Evolutionary conservation across 2,888 invertebrate species (phyloP).

Genomic region (Conops quadrifasciatus): DNA sequence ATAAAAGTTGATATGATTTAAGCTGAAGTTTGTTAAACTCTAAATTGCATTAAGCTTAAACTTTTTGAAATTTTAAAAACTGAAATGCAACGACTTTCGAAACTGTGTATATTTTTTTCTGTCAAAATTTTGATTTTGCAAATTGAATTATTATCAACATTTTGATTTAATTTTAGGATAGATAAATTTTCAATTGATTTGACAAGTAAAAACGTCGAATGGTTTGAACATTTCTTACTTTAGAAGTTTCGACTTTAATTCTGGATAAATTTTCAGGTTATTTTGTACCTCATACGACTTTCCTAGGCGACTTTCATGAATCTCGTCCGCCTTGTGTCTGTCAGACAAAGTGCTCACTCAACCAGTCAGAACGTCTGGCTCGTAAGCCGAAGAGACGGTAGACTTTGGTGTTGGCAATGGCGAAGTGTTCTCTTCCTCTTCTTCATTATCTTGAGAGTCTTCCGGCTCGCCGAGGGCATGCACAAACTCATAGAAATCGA

Average conservation of each 20-base stretch:
- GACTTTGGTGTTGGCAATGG: constrained; percentile 64
- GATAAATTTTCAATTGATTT: background rate
- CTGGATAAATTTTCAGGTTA: constrained; percentile 9
- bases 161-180: no score
- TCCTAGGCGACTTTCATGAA: no score
- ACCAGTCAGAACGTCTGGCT: constrained; percentile 45
- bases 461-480: constrained; percentile 87
- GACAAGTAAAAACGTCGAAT: no score
- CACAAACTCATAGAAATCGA: constrained; percentile 89
- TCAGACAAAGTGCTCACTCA: background rate
- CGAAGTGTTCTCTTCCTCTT: constrained; percentile 72
- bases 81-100: background rate
- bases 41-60: background rate
- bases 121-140: constrained; percentile 20
- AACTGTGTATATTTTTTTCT: constrained; percentile 2
- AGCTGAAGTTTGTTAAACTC: constrained; percentile 14
- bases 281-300: no score
- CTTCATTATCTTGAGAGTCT: constrained; percentile 79
- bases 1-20: constrained; percentile 26
- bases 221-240: no score
- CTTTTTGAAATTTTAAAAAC: no score
- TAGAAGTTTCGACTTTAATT: no score
- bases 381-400: constrained; percentile 55
- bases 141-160: background rate
- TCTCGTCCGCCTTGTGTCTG: no score